Base-by-base conservation (phyloP, 2,113 vertebrate genomes). In the Noctilio leporinus region DNA sequence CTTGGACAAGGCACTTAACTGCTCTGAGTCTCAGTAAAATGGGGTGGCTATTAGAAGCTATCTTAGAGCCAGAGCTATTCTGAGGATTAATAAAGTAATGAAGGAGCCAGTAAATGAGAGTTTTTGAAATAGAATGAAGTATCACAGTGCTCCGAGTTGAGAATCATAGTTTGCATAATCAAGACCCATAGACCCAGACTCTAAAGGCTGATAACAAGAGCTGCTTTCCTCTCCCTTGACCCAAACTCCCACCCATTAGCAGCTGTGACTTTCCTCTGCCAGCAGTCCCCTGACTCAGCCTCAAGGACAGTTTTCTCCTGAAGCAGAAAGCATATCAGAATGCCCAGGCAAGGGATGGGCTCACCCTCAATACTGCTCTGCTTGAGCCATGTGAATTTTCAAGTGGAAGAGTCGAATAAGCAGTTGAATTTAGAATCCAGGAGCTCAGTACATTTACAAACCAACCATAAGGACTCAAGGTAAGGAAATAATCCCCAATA, bases 1-100 rank as follows among this genome's bases (percentile, higher is more conserved):
- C 91, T 92, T 82, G 76, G 75, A 69, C 20, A 26, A 83, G 49
- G 5, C n/a, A 47, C 43, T 69, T 77, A 38, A 59, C 17, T 47
- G 88, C 88, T 47, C 76, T 62, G 80, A 92, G 55, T 59, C 28
- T 75, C 40, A 53, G 30, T 59, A 43, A 94, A 77, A 70, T 75
- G 43, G 35, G 35, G 49, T 45, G 94, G 89, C 64, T 78, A 75
- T 75, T 43, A 94, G 81, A 92, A 67, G 73, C 49, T 59, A 33
- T 35, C 26, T 78, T 33, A 78, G 77, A 96, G n/a, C 12, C 57
- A 72, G 47, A 45, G 19, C 16, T 65, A 45, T 70, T 64, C 43
- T 76, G 78, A 96, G 49, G 49, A 53, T 45, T 62, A 17, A 89
- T 59, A 67, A 76, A 38, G 20, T 67, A 77, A 85, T 65, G 45